Percentiles rank a stretch among this genome's conserved stretches.
phyloP scores from a whole-genome alignment of 2,797 vertebrate genomes.

The Telmatherina bonti region DNA sequence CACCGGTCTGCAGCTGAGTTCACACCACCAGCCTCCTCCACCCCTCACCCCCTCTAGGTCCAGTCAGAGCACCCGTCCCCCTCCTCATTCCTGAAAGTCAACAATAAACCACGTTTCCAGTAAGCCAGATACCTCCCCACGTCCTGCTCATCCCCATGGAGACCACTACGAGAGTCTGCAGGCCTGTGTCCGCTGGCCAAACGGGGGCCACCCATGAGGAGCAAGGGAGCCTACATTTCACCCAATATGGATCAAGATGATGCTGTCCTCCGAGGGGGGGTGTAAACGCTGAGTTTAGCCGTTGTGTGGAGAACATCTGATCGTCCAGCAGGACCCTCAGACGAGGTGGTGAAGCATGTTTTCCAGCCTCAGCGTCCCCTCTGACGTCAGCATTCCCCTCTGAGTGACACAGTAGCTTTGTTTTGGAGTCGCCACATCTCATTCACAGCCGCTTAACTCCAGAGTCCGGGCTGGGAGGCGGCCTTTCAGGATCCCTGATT shows the following conservation, averaged over 20 bases:
- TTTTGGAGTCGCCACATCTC: constrained; percentile 66
- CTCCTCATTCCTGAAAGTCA: constrained; percentile 81
- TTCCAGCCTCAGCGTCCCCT: constrained; percentile 43
- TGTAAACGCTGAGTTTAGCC: constrained; percentile 36
- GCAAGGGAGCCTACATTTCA: constrained; percentile 33
- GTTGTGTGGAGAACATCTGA: background rate
- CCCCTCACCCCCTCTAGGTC: background rate
- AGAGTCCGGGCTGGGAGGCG: constrained; percentile 29
- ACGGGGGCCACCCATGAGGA: constrained; percentile 74
- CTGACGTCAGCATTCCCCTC: constrained; percentile 62
- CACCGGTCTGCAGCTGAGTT: background rate
- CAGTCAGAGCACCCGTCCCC: constrained; percentile 27
- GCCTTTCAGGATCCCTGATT: constrained; percentile 63
- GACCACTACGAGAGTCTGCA: constrained; percentile 68
- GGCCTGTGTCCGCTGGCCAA: constrained; percentile 61
- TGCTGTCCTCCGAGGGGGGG: constrained; percentile 1
- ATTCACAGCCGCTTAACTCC: constrained; percentile 76
- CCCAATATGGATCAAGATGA: constrained; percentile 53
- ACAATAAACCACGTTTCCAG: constrained; percentile 85
- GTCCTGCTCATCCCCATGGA: constrained; percentile 77
- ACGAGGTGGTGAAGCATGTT: constrained; percentile 11
- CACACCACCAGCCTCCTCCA: constrained; percentile 6
- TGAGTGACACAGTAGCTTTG: constrained; percentile 70
- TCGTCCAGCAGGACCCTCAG: background rate
- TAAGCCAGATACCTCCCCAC: constrained; percentile 81